Evolutionary conservation across 2,888 invertebrate species (phyloP).

Genomic region (Rugalucina vietnamica): DNA sequence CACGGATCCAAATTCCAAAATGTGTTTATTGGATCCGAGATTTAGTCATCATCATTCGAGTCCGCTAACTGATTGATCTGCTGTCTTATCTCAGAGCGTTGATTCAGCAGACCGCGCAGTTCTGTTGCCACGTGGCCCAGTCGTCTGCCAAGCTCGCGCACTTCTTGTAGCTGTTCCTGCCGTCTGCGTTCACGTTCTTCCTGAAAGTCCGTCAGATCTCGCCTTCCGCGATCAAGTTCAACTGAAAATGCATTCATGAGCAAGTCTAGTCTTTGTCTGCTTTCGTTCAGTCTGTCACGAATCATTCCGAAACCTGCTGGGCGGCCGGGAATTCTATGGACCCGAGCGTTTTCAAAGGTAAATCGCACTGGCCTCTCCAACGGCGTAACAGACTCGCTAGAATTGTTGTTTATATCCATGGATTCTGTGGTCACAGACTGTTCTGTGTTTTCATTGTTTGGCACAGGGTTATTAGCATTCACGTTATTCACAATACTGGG

Average conservation of each 20-base stretch:
- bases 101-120: slow-evolving; percentile 72
- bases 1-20: too few relatives aligned
- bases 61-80: slow-evolving; percentile 55
- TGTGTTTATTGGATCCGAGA: too few relatives aligned
- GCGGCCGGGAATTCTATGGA: slow-evolving; percentile 19
- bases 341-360: slow-evolving; percentile 13
- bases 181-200: slow-evolving; percentile 73
- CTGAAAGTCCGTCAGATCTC: slow-evolving; percentile 73
- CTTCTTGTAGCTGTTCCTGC: slow-evolving; percentile 77
- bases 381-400: slow-evolving; percentile 8
- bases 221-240: slow-evolving; percentile 75
- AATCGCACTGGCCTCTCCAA: slow-evolving; percentile 20
- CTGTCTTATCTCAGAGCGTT: slow-evolving; percentile 62
- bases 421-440: neutral
- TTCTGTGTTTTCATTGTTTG: slow-evolving; percentile 8
- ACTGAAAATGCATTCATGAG: slow-evolving; percentile 74
- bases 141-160: slow-evolving; percentile 75
- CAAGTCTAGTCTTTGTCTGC: slow-evolving; percentile 72
- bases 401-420: slow-evolving; percentile 44
- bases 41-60: slow-evolving; percentile 40
- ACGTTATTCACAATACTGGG: slow-evolving; percentile 60
- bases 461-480: slow-evolving; percentile 31
- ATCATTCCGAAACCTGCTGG: slow-evolving; percentile 58
- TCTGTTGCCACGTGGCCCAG: slow-evolving; percentile 76
- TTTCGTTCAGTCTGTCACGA: slow-evolving; percentile 75